phyloP scores from a whole-genome alignment of 1,140 invertebrate species.

The Pogonomyrmex californicus region DNA sequence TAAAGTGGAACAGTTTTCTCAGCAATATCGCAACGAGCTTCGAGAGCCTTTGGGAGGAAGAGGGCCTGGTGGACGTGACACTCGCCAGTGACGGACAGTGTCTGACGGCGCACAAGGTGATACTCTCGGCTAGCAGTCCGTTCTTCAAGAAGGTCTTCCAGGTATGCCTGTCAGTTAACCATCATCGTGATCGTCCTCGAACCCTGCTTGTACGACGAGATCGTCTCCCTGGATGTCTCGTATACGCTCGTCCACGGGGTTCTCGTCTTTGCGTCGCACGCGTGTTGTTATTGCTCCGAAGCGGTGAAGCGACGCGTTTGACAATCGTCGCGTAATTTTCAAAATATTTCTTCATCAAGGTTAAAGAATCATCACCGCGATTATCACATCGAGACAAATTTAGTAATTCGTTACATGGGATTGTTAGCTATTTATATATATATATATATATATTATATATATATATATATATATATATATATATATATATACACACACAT shows the following conservation, averaged over 20 bases:
- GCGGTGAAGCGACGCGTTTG: conserved; percentile 39
- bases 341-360: neutral
- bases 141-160: conserved; percentile 91
- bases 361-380: conserved; percentile 6
- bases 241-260: neutral
- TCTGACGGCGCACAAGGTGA: conserved; percentile 91
- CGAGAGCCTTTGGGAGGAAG: conserved; percentile 89
- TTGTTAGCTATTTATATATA: neutral
- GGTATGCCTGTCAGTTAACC: conserved; percentile 81
- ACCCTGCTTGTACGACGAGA: neutral
- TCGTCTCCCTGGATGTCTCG: neutral
- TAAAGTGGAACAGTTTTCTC: conserved; percentile 91
- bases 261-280: neutral
- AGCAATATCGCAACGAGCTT: conserved; percentile 89
- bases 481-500: no score
- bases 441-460: no score
- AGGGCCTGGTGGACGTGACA: conserved; percentile 91
- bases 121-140: conserved; percentile 91
- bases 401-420: neutral
- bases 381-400: neutral
- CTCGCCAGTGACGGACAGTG: conserved; percentile 90
- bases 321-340: conserved; percentile 52
- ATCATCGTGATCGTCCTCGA: neutral
- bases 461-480: no score
- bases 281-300: neutral